Conservation (phyloP, 2,797 vertebrate species). For the Tangara arthus region DNA sequence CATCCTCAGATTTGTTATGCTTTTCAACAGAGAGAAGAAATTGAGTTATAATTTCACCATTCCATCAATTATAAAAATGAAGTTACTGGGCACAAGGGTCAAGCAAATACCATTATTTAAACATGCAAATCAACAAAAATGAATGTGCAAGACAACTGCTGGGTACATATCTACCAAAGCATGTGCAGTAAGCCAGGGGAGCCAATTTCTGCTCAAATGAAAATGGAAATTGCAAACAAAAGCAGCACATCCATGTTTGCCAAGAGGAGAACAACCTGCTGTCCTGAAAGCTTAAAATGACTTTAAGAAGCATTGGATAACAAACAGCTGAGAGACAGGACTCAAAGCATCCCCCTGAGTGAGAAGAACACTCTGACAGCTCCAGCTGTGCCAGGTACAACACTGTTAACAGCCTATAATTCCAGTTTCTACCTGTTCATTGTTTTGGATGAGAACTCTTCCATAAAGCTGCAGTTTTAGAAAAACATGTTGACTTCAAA, state of each 20-base stretch:
- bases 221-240: constrained; percentile 25
- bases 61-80: background rate
- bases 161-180: background rate
- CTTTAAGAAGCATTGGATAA: background rate
- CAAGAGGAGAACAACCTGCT: background rate
- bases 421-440: background rate
- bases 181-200: background rate
- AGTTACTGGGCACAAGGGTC: background rate
- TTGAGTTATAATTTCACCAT: background rate
- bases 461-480: background rate
- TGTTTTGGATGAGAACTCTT: background rate
- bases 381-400: constrained; percentile 25
- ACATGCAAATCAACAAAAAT: background rate
- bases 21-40: background rate
- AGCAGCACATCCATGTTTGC: background rate
- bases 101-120: background rate
- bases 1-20: background rate
- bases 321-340: background rate
- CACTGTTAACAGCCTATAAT: background rate
- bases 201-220: constrained; percentile 1
- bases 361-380: background rate
- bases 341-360: background rate
- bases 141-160: background rate
- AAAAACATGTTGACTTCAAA: background rate
- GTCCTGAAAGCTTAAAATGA: background rate